Base-by-base conservation (phyloP, 2,113 vertebrate species). In the Malurus cyaneus region DNA sequence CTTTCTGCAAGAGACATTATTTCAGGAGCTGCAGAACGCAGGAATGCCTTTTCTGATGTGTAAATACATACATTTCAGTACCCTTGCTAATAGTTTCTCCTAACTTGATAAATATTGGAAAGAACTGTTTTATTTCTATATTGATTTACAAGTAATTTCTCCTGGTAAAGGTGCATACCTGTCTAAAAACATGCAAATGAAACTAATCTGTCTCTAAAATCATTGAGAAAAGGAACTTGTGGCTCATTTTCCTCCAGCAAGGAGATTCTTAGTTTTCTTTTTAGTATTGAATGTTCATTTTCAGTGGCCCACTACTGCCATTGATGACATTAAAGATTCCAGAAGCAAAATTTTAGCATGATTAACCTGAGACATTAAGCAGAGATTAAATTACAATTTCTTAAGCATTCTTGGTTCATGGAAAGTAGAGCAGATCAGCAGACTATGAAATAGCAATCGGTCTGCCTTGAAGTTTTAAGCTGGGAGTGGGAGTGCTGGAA, bases 401-500 rank as follows among this genome's bases (percentile, higher is more conserved):
- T 72, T 53, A 60, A 82, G n/a, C 28, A 32, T 89, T 87, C 49
- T 52, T 93, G 53, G 13, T 76, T 93, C 32, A 8, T 65, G 79
- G 46, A 77, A 88, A 93, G 50, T 39, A 72, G 74, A 94, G 62
- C 50, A 71, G 50, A 84, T 44, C 80, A 64, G 29, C 57, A 83
- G 59, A 56, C 74, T 92, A 26, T 77, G 73, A 61, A 88, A 88
- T 9, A 82, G 66, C 57, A 23, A 11, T 83, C 0, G 0, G 60
- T 69, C 74, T 89, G 81, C 41, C 78, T 82, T 62, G 24, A 79
- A 93, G 83, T 77, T 73, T 72, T 90, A 57, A 88, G 32, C 62
- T 88, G 42, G 73, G 90, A 93, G 95, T 96, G 74, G 92, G 89
- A 93, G 90, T 92, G 46, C 24, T 86, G 95, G 82, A 92, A 95